phyloP scores from a whole-genome alignment of 1,140 invertebrate genomes.

The Danaus melanippus region DNA sequence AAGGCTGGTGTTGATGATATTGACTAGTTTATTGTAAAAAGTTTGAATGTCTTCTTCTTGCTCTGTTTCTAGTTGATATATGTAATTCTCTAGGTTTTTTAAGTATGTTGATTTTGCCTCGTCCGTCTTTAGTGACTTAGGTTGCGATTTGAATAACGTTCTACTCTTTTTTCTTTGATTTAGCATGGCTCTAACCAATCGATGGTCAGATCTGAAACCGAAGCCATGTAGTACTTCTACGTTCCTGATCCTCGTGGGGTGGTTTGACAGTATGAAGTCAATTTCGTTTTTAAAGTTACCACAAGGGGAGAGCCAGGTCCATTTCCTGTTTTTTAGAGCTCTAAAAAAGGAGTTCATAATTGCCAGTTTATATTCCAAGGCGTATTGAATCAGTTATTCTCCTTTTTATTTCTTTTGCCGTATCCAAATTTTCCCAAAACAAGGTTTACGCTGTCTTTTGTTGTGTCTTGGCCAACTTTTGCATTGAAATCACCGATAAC shows the following conservation, averaged over 20 bases:
- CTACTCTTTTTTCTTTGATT: constrained; percentile 8
- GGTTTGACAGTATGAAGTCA: constrained; percentile 8
- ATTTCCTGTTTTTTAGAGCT: not conserved
- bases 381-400: constrained; percentile 14
- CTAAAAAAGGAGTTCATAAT: not conserved
- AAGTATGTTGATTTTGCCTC: not conserved
- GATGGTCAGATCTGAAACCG: constrained; percentile 11
- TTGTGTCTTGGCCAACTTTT: too few relatives aligned
- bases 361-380: constrained; percentile 9
- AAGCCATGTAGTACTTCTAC: constrained; percentile 4
- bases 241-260: constrained; percentile 4
- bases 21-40: constrained; percentile 8
- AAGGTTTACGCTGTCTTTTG: too few relatives aligned
- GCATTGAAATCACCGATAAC: too few relatives aligned
- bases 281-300: constrained; percentile 6
- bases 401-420: constrained; percentile 9
- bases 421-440: too few relatives aligned
- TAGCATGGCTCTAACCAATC: constrained; percentile 8
- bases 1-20: constrained; percentile 8
- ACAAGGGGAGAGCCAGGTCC: constrained; percentile 7
- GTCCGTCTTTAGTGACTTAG: constrained; percentile 6
- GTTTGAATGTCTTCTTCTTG: constrained; percentile 6
- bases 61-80: not conserved
- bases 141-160: not conserved
- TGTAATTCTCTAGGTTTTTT: too few relatives aligned